These are phyloP conservation scores for Anabacerthia variegaticeps DNA, from an alignment of 2,797 vertebrate genomes.

Conservation along the genomic window DNA sequence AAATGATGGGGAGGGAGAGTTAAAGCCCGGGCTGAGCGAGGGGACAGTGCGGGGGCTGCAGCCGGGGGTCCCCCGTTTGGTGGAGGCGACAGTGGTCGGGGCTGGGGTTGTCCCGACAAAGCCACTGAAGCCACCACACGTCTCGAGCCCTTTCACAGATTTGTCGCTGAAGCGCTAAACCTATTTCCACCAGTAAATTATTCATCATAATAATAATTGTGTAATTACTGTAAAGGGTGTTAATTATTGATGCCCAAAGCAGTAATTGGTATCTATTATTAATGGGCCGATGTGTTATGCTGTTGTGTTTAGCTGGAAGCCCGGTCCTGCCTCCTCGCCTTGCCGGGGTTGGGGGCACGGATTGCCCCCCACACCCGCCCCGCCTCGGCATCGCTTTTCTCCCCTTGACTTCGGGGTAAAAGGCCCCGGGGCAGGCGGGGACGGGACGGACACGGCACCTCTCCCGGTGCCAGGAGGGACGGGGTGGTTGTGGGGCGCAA, in stretches of 20 bases:
- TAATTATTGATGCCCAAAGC: conserved; percentile 93
- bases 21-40: background rate
- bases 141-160: background rate
- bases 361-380: background rate
- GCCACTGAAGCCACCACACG: background rate
- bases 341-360: background rate
- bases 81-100: background rate
- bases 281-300: conserved; percentile 82
- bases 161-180: conserved; percentile 45
- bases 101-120: background rate
- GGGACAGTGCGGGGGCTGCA: background rate
- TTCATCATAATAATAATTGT: conserved; percentile 93
- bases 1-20: background rate
- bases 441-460: background rate
- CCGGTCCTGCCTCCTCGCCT: background rate
- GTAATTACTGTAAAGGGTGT: conserved; percentile 89
- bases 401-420: background rate
- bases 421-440: background rate
- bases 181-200: conserved; percentile 85
- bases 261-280: conserved; percentile 89
- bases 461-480: background rate
- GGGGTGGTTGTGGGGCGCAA: background rate
- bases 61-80: background rate
- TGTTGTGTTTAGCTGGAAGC: conserved; percentile 77
- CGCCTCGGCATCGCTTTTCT: background rate